A percentile compares a stretch with the other conserved stretches of the same genome.
These are phyloP conservation scores for Phrynocephalus guinanensis DNA, from an alignment of 2,797 vertebrate genomes.

Conservation along the genomic window DNA sequence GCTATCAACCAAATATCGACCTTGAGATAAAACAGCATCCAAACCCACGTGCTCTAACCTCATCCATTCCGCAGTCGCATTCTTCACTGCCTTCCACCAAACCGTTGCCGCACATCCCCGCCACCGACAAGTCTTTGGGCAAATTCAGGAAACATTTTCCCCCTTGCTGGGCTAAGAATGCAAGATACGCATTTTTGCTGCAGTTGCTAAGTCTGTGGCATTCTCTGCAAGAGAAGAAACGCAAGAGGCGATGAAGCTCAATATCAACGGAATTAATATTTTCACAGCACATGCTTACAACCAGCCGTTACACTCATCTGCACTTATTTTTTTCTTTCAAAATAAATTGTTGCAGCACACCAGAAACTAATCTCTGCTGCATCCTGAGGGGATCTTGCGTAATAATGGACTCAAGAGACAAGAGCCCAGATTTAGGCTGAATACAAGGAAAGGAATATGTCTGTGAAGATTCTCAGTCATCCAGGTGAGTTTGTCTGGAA, in stretches of 20 bases:
- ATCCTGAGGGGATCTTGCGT: neutral
- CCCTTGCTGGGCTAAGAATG: neutral
- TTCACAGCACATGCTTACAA: neutral
- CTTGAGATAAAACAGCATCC: no score
- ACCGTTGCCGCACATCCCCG: neutral
- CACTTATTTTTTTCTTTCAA: no score
- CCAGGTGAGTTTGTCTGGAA: no score
- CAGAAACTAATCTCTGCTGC: neutral
- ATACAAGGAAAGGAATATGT: no score
- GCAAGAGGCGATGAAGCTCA: neutral
- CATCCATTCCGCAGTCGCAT: slow-evolving; percentile 9
- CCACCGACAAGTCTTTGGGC: neutral
- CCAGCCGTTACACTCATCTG: no score
- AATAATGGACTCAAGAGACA: no score
- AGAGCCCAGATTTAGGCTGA: no score
- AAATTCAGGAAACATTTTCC: neutral
- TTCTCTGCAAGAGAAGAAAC: neutral
- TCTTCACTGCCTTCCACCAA: neutral
- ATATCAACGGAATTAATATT: neutral
- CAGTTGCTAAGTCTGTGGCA: slow-evolving; percentile 21
- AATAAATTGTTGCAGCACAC: neutral
- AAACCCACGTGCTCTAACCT: neutral
- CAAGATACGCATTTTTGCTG: neutral
- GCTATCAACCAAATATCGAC: no score
- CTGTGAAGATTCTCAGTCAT: no score